A percentile compares a stretch with the other conserved stretches of the same genome.
Conservation (phyloP, 2,888 invertebrate genomes). For the Gasteruption jaculator region DNA sequence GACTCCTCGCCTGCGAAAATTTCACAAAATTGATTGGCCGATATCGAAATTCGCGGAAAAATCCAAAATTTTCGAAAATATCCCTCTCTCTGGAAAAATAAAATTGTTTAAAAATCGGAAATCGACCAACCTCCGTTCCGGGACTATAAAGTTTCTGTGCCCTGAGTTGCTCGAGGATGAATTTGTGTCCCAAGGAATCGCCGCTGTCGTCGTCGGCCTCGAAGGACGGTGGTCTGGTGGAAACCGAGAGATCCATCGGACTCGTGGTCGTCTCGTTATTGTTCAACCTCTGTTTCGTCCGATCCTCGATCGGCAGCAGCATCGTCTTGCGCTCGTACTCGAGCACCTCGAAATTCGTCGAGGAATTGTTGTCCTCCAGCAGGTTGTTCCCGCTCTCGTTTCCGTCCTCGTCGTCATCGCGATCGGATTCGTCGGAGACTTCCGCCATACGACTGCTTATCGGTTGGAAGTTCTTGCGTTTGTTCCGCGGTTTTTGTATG, state of each 20-base stretch:
- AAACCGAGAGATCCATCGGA: conserved; percentile 47
- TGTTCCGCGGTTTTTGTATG: conserved; percentile 51
- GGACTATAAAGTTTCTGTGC: conserved; percentile 47
- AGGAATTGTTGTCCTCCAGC: conserved; percentile 17
- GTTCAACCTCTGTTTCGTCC: conserved; percentile 39
- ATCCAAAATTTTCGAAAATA: not conserved
- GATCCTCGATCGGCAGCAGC: conserved; percentile 33
- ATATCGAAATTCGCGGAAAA: not conserved
- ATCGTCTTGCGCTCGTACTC: conserved; percentile 41
- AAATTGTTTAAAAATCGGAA: not conserved
- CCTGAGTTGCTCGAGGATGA: conserved; percentile 46
- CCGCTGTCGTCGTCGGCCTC: conserved; percentile 44
- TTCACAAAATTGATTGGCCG: not conserved
- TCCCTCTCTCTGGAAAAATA: not conserved
- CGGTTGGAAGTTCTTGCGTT: conserved; percentile 55
- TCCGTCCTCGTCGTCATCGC: conserved; percentile 32
- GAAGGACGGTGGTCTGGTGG: conserved; percentile 46
- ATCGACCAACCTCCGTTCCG: conserved; percentile 38
- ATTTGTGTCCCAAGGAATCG: conserved; percentile 47
- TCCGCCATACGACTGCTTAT: conserved; percentile 52
- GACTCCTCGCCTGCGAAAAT: conserved; percentile 39
- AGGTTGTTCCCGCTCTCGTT: conserved; percentile 31
- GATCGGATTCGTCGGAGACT: conserved; percentile 46
- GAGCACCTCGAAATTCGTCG: too few relatives aligned
- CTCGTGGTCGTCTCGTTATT: conserved; percentile 45